Percentiles rank a stretch among this genome's conserved stretches.
phyloP scores from a whole-genome alignment of 2,888 invertebrate species.

The Hirtodrosophila confusa region DNA sequence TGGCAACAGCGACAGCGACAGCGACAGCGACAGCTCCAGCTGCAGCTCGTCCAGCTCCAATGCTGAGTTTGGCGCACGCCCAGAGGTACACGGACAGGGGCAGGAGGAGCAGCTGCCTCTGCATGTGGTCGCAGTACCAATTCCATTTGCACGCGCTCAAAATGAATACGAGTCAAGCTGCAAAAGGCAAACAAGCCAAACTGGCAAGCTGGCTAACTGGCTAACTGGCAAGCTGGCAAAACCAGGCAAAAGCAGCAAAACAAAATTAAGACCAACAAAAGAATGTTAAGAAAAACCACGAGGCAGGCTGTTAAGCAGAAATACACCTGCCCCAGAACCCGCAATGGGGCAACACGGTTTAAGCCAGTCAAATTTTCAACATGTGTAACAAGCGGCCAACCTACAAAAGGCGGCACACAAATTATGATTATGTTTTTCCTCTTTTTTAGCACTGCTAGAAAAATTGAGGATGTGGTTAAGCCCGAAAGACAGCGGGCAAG shows the following conservation, averaged over 20 bases:
- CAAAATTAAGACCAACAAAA: slow-evolving; percentile 2
- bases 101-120: slow-evolving; percentile 40
- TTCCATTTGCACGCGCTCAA: slow-evolving; percentile 61
- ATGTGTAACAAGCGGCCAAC: slow-evolving; percentile 57
- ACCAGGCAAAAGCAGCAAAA: slow-evolving; percentile 2
- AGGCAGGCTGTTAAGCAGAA: slow-evolving; percentile 43
- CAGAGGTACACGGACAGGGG: slow-evolving; percentile 28
- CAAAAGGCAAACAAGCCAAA: slow-evolving; percentile 54
- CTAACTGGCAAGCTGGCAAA: slow-evolving; percentile 5
- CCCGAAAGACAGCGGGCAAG: slow-evolving; percentile 13
- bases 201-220: background rate
- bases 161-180: slow-evolving; percentile 66
- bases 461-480: slow-evolving; percentile 75
- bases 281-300: slow-evolving; percentile 29
- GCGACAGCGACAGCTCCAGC: slow-evolving; percentile 5
- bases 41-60: slow-evolving; percentile 1
- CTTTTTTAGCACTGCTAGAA: slow-evolving; percentile 62
- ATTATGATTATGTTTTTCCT: slow-evolving; percentile 54
- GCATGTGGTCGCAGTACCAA: slow-evolving; percentile 11
- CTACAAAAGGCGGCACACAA: slow-evolving; percentile 52
- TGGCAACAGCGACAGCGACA: slow-evolving; percentile 13
- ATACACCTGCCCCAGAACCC: slow-evolving; percentile 59
- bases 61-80: slow-evolving; percentile 48
- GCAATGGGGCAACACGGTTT: slow-evolving; percentile 44
- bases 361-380: slow-evolving; percentile 60